Evolutionary conservation across 1,140 invertebrate genomes (phyloP), one percentile per base, ranked within the genome.

Genomic region (Theocolax elegans): DNA sequence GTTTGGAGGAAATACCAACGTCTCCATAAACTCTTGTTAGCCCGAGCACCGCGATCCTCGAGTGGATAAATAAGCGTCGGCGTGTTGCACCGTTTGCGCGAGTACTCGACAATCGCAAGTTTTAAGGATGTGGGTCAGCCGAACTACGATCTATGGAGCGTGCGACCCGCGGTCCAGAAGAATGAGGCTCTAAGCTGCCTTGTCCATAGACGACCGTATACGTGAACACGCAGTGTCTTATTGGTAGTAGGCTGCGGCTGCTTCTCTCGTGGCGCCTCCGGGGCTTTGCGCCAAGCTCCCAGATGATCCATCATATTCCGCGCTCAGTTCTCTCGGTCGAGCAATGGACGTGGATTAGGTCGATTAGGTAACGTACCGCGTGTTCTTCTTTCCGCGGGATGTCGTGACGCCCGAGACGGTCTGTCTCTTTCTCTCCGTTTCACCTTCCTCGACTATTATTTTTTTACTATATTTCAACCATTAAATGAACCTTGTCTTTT

Each of bases 281-380:
- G 51, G 51, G 19, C 21, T 4, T n/a, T n/a, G n/a, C n/a, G n/a
- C 25, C 17, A 31, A 40, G 42, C 2, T n/a, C 17, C 7, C 8
- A 27, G 46, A 51, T 17, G 38, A 51, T 35, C 48, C 46, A 64
- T 64, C 21, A 23, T 62, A 46, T 25, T 29, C 40, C 13, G 40
- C 35, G 23, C 6, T 25, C 6, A n/a, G n/a, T n/a, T n/a, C n/a
- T n/a, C 15, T 25, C 23, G 56, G 2, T 15, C 19, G 38, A 27
- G 21, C 23, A 6, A 21, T 38, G 31, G 35, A 21, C 54, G 35
- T 9, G 35, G 4, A 17, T 19, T 38, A 38, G 35, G 38, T 59
- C 59, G 59, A 62, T 62, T 62, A 62, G 42, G 59, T 62, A 62
- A 62, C 31, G 59, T 29, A 13, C n/a, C 56, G 15, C 38, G 38